Evolutionary conservation across 35 echinoderm and acorn worm species (phyloP).

Genomic region (Ophiothrix spiculata): DNA sequence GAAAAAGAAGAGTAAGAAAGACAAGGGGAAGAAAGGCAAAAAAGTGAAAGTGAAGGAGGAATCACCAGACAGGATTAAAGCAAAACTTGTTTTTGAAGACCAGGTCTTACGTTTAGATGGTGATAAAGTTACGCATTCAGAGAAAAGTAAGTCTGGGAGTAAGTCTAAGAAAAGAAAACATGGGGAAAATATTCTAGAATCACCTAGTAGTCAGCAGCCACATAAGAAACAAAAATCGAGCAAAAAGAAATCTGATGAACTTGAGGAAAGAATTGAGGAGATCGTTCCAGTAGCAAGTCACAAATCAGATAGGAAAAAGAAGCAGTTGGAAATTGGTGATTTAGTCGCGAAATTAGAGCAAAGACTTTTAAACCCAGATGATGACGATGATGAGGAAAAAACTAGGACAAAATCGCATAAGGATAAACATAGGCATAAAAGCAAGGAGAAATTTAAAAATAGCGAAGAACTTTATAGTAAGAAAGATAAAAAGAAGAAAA

Average conservation of each 20-base stretch:
- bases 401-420: too few species aligned
- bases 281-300: neutral
- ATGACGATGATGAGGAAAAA: too few species aligned
- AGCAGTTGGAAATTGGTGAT: too few species aligned
- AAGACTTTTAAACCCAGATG: too few species aligned
- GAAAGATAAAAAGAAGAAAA: too few species aligned
- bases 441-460: too few species aligned
- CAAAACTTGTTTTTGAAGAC: constrained; percentile 39
- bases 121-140: constrained; percentile 5
- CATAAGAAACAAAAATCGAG: too few species aligned
- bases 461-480: too few species aligned
- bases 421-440: too few species aligned
- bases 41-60: constrained; percentile 6
- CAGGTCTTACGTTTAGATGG: constrained; percentile 33
- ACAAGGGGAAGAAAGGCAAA: constrained; percentile 12
- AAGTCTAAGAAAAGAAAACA: constrained; percentile 50
- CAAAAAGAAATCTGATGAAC: too few species aligned
- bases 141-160: constrained; percentile 17
- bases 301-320: neutral
- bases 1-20: neutral
- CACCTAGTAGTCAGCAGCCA: neutral
- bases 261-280: too few species aligned
- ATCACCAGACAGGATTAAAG: constrained; percentile 20
- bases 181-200: neutral
- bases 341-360: too few species aligned